Evolutionary conservation across 1,140 invertebrate species (phyloP).

Genomic region (Leptinotarsa defecta): DNA sequence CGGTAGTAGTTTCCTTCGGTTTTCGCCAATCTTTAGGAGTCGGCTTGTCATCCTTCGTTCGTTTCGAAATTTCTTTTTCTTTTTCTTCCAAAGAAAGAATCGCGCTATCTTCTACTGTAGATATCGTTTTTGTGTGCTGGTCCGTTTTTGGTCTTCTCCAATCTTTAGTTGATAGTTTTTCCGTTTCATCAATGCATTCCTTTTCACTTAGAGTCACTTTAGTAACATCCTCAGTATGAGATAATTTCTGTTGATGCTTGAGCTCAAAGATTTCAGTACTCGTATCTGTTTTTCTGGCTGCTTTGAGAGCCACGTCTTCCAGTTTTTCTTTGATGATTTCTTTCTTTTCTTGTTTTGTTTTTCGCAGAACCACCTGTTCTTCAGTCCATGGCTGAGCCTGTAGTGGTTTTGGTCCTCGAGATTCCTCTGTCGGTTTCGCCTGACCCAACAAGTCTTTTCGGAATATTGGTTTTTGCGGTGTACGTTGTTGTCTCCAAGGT

Average conservation of each 20-base stretch:
- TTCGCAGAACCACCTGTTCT: conserved; percentile 57
- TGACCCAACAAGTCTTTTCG: conserved; percentile 1
- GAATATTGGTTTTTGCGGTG: conserved; percentile 17
- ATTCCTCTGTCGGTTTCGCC: background rate
- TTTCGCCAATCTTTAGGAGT: conserved; percentile 28
- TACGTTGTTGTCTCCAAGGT: conserved; percentile 56
- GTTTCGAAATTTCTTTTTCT: conserved; percentile 30
- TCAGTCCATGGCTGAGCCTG: conserved; percentile 56
- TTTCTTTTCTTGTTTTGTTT: conserved; percentile 53
- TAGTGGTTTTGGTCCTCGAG: conserved; percentile 6
- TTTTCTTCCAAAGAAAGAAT: conserved; percentile 43
- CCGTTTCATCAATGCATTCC: background rate
- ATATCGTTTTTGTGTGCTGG: conserved; percentile 20
- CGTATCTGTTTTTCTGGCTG: conserved; percentile 41
- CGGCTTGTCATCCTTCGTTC: background rate
- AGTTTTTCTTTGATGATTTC: conserved; percentile 52
- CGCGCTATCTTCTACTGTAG: conserved; percentile 43
- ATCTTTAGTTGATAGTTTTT: conserved; percentile 10
- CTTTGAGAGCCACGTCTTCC: conserved; percentile 47
- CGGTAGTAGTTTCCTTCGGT: conserved; percentile 9
- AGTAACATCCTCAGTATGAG: conserved; percentile 31
- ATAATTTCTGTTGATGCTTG: conserved; percentile 25
- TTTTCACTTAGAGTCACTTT: background rate
- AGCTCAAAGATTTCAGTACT: conserved; percentile 32
- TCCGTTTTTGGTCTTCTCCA: background rate